phyloP scores from a whole-genome alignment of 2,797 vertebrate genomes.

The Schizopygopsis pylzovi region DNA sequence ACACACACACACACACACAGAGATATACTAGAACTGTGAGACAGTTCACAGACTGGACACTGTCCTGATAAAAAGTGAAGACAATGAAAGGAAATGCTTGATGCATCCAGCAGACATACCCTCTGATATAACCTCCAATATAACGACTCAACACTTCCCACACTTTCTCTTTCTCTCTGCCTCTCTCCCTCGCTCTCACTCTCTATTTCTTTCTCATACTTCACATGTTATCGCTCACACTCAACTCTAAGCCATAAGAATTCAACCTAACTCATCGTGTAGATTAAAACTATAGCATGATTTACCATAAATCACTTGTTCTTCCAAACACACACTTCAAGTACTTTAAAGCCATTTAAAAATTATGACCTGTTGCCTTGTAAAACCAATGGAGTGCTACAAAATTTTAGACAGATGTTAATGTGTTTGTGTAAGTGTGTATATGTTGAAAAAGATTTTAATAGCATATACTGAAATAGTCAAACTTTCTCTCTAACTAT shows the following conservation, averaged over 20 bases:
- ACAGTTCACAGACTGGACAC: conserved; percentile 55
- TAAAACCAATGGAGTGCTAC: conserved; percentile 30
- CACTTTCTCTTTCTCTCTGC: not conserved
- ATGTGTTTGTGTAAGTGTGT: conserved; percentile 16
- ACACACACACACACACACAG: conserved; percentile 31
- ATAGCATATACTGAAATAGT: conserved; percentile 33
- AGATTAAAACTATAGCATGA: conserved; percentile 33
- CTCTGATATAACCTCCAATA: conserved; percentile 49
- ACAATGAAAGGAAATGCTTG: conserved; percentile 76
- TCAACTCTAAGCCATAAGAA: conserved; percentile 6
- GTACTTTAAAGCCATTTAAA: not conserved
- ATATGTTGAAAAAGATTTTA: not conserved
- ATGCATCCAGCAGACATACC: conserved; percentile 61
- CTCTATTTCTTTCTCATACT: conserved; percentile 5
- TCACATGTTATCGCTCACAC: not conserved
- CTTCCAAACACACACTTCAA: conserved; percentile 46
- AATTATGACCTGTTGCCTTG: conserved; percentile 18
- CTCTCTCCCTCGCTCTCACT: not conserved
- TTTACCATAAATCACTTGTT: conserved; percentile 41
- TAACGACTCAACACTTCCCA: conserved; percentile 27
- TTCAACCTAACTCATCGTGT: conserved; percentile 11
- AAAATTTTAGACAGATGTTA: conserved; percentile 43
- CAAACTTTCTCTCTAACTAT: conserved; percentile 1
- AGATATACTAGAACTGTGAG: conserved; percentile 11
- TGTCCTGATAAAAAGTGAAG: conserved; percentile 67